phyloP scores from a whole-genome alignment of 2,797 vertebrate species.

The Triplophysa bombifrons region DNA sequence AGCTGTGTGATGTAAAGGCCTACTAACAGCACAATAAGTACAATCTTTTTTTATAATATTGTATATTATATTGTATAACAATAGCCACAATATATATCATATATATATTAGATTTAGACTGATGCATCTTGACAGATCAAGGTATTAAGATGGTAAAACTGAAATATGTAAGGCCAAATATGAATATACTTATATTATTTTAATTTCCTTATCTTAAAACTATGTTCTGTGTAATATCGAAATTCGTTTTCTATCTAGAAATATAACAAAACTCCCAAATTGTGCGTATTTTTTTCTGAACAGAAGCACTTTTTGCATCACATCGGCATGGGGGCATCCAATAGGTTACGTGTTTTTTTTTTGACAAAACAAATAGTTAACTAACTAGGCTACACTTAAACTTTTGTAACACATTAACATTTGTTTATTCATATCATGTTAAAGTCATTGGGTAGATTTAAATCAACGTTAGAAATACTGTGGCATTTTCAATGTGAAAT shows the following conservation, averaged over 20 bases:
- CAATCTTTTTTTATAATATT: neutral
- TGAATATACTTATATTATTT: neutral
- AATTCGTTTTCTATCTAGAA: constrained; percentile 8
- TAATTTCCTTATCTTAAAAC: neutral
- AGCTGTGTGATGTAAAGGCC: neutral
- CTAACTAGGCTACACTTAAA: neutral
- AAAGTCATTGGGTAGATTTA: neutral
- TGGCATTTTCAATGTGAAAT: neutral
- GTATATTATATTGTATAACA: neutral
- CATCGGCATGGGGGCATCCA: neutral
- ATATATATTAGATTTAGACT: neutral
- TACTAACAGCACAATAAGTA: neutral
- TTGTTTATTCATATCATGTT: neutral
- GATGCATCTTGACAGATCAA: neutral
- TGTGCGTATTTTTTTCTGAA: neutral
- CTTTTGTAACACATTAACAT: neutral
- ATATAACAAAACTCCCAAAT: neutral
- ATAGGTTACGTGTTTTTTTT: constrained; percentile 1
- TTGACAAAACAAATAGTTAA: neutral
- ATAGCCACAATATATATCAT: neutral
- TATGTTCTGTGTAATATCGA: neutral
- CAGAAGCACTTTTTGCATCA: neutral
- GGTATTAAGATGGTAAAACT: neutral
- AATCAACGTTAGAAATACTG: neutral
- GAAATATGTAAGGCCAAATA: neutral